Evolutionary conservation across 2,888 invertebrate species (phyloP).

Genomic region (Noctuana brunneofusca): DNA sequence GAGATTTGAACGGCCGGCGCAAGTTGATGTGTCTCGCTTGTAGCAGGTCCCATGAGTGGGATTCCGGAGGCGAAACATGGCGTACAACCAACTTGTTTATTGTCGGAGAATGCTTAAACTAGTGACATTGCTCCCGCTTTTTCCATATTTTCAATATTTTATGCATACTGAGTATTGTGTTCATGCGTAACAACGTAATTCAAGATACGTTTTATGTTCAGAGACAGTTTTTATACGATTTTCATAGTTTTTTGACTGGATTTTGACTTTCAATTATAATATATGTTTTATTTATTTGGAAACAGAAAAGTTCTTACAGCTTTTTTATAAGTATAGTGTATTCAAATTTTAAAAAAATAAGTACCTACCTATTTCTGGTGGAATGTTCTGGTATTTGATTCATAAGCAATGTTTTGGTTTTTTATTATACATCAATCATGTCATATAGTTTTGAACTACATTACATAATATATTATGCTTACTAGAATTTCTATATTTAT

Average conservation of each 20-base stretch:
- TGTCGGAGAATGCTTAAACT: constrained; percentile 58
- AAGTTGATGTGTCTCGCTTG: constrained; percentile 35
- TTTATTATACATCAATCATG: no score
- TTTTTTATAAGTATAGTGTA: no score
- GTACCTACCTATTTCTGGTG: no score
- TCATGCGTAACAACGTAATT: not conserved
- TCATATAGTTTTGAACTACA: no score
- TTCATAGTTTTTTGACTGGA: not conserved
- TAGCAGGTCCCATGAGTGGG: constrained; percentile 53
- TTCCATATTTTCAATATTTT: constrained; percentile 57
- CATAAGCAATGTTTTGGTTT: no score
- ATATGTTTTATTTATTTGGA: not conserved
- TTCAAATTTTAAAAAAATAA: no score
- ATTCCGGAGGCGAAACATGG: constrained; percentile 55
- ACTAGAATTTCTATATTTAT: no score
- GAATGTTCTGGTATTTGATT: no score
- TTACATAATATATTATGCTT: no score
- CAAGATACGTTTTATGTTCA: constrained; percentile 7
- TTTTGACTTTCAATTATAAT: not conserved
- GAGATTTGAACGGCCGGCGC: constrained; percentile 36
- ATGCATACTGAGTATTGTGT: constrained; percentile 14
- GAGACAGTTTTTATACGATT: constrained; percentile 3
- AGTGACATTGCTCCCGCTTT: constrained; percentile 36
- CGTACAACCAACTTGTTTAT: constrained; percentile 62
- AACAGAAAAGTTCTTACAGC: not conserved